These are phyloP conservation scores for Seriola quinqueradiata DNA, from an alignment of 2,113 vertebrate genomes.

Conservation along the genomic window DNA sequence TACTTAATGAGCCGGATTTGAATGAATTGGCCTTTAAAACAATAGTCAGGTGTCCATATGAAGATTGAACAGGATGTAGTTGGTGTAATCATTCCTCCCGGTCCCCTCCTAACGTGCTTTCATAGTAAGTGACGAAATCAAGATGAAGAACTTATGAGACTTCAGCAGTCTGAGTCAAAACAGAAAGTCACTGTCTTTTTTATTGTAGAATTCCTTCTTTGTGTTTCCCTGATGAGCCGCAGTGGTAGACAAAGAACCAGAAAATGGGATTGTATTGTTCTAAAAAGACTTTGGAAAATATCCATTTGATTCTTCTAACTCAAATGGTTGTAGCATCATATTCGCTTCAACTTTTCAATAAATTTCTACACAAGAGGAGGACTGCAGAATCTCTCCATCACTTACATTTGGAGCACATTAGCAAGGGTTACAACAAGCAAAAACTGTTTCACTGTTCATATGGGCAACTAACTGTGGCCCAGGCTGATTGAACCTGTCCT, in stretches of 20 bases:
- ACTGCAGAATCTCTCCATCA: neutral
- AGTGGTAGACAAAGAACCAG: neutral
- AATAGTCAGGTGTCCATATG: too few relatives aligned
- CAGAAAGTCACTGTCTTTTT: neutral
- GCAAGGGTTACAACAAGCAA: neutral
- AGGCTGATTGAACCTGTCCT: neutral
- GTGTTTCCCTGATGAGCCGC: neutral
- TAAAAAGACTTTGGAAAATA: neutral
- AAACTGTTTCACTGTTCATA: neutral
- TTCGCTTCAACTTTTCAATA: too few relatives aligned
- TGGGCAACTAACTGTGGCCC: neutral
- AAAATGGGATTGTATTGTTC: neutral
- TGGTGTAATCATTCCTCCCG: neutral
- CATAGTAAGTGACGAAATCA: neutral
- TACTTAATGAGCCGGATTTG: neutral
- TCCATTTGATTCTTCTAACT: neutral
- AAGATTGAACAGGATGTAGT: too few relatives aligned
- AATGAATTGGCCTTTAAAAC: too few relatives aligned
- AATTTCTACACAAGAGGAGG: too few relatives aligned
- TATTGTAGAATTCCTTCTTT: neutral
- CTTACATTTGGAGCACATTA: neutral
- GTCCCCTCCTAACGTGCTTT: neutral
- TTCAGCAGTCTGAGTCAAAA: too few relatives aligned
- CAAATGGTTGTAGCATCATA: too few relatives aligned
- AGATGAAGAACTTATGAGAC: too few relatives aligned